Evolutionary conservation across 2,113 vertebrate genomes (phyloP).

Genomic region (Pantherophis guttatus): DNA sequence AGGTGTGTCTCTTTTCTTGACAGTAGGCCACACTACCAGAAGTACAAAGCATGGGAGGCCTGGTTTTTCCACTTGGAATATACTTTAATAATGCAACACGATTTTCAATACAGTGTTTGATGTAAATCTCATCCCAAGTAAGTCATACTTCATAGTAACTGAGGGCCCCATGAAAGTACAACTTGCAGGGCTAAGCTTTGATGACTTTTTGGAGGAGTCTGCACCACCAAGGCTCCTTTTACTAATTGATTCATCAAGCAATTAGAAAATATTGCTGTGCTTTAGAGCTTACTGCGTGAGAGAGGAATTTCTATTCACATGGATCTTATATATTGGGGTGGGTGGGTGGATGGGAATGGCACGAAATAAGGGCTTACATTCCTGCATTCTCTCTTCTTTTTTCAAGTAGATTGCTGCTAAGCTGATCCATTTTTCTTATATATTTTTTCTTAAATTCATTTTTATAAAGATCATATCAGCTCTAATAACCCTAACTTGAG

Average conservation of each 20-base stretch:
- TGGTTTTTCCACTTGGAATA: conserved; percentile 11
- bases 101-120: conserved; percentile 34
- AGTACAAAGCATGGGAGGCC: neutral
- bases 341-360: too few relatives aligned
- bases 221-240: neutral
- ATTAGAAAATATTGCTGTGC: neutral
- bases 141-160: neutral
- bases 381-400: neutral
- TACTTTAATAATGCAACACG: conserved; percentile 16
- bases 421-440: neutral
- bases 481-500: neutral
- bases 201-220: neutral
- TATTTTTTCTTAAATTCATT: neutral
- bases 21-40: conserved; percentile 46
- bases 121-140: conserved; percentile 1
- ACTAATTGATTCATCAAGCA: neutral
- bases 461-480: neutral
- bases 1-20: conserved; percentile 54
- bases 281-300: neutral
- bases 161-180: neutral
- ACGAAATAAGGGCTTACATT: neutral
- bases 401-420: neutral
- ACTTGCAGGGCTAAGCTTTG: neutral
- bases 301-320: neutral
- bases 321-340: neutral